Base-by-base conservation (phyloP, 2,797 vertebrate species). In the Argentina silus region DNA sequence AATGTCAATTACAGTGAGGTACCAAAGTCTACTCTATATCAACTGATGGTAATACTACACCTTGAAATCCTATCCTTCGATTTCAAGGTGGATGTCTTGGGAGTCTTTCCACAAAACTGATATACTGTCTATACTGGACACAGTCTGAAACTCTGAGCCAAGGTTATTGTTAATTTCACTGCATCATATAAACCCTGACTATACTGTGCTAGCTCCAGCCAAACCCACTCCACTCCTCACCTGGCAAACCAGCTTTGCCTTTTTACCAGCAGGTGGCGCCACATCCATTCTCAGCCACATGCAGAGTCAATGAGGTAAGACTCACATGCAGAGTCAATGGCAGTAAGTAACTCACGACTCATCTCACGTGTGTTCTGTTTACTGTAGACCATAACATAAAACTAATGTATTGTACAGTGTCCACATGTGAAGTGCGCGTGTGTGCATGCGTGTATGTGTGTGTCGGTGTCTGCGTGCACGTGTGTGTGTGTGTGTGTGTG, bases 251-350 rank as follows among this genome's bases (percentile, higher is more conserved):
- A 57, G 72, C 53, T 72, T 76, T 74, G 78, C 64, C 61, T 75
- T 62, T 80, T 15, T 21, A 79, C 88, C 91, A 91, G 87, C 69
- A 92, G 91, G 85, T 87, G 91, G 88, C 84, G 84, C 69, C 61
- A 85, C 59, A 69, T 78, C 19, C 70, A 78, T 84, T 78, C 68
- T 51, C 51, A 7, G 42, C 15, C 50, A 36, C 48, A 14, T 47
- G 21, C 65, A 15, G 10, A 6, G 9, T 2, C 44, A 4, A 10
- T 11, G 10, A 11, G n/a, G n/a, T 44, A 7, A 8, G 19, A 19
- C 21, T 21, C 47, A 48, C 11, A 50, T 51, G 65, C 19, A 50
- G 48, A 11, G 21, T n/a, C 19, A 36, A 36, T 36, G 27, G 27
- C 27, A 36, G 27, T 36, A 36, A 36, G 27, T 36, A 36, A 36